These are phyloP conservation scores for Channa striata DNA, from an alignment of 2,797 vertebrate species.

Conservation along the genomic window DNA sequence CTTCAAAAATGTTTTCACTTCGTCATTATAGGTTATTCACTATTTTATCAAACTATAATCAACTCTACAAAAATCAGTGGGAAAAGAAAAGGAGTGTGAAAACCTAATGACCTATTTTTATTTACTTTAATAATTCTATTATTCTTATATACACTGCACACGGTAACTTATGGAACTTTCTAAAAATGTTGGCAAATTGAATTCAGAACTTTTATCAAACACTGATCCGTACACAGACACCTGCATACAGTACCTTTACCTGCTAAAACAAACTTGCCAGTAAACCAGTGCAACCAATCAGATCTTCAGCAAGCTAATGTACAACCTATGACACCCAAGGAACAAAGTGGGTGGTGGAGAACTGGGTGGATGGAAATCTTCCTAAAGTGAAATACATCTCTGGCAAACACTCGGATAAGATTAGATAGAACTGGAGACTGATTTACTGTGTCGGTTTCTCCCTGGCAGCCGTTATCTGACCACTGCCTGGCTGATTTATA, in stretches of 20 bases:
- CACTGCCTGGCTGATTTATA: conserved; percentile 80
- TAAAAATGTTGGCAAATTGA: conserved; percentile 11
- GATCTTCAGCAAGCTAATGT: conserved; percentile 1
- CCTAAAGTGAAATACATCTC: conserved; percentile 76
- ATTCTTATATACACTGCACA: too few relatives aligned
- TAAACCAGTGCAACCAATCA: conserved; percentile 8
- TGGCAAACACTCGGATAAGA: conserved; percentile 70
- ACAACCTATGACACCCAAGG: conserved; percentile 41
- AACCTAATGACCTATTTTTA: too few relatives aligned
- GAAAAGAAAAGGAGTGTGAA: too few relatives aligned
- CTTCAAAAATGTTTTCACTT: too few relatives aligned
- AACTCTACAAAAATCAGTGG: background rate
- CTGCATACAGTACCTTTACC: conserved; percentile 13
- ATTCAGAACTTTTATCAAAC: conserved; percentile 7
- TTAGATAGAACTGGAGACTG: conserved; percentile 77
- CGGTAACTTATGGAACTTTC: background rate
- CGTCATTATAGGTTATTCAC: too few relatives aligned
- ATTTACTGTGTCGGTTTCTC: conserved; percentile 81
- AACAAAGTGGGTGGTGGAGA: conserved; percentile 66
- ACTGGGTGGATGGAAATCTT: conserved; percentile 65
- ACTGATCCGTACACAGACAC: conserved; percentile 18
- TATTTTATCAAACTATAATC: background rate
- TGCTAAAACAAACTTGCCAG: conserved; percentile 3
- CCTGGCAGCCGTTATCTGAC: conserved; percentile 82
- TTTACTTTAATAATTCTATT: too few relatives aligned